Evolutionary conservation across 2,888 invertebrate species (phyloP).

Genomic region (Ennomos fuscantarius): DNA sequence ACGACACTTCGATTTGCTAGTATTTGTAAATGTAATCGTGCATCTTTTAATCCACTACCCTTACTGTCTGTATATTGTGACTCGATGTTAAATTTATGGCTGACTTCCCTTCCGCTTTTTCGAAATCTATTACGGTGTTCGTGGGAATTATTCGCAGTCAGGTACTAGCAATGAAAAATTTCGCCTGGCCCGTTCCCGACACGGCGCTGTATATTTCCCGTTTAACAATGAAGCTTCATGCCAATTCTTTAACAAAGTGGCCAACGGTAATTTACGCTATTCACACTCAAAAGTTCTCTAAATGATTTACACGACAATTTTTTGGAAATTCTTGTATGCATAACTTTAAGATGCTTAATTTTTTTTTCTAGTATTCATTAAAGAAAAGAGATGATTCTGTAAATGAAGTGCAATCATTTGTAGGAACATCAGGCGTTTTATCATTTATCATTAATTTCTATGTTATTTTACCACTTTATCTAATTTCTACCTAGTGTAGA

Average conservation of each 20-base stretch:
- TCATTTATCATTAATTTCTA: too few species aligned
- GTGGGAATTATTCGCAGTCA: slow-evolving; percentile 64
- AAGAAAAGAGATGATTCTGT: too few species aligned
- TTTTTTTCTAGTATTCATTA: not conserved
- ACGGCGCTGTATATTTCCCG: slow-evolving; percentile 50
- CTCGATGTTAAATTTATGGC: slow-evolving; percentile 61
- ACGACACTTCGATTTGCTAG: too few species aligned
- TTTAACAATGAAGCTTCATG: slow-evolving; percentile 50
- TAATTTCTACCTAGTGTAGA: too few species aligned
- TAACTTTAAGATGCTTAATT: slow-evolving; percentile 1
- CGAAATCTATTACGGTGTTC: slow-evolving; percentile 70
- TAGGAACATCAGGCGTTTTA: too few species aligned
- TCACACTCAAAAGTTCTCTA: too few species aligned
- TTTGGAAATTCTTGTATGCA: slow-evolving; percentile 8
- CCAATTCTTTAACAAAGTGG: slow-evolving; percentile 39
- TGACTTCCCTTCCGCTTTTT: slow-evolving; percentile 69
- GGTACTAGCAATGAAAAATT: slow-evolving; percentile 63
- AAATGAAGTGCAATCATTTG: too few species aligned
- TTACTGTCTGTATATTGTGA: slow-evolving; percentile 24
- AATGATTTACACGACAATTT: too few species aligned
- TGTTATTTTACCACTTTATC: slow-evolving; percentile 3
- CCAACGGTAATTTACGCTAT: slow-evolving; percentile 18
- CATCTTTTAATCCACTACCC: slow-evolving; percentile 2
- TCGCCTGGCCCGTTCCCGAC: slow-evolving; percentile 45
- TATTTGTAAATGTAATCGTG: too few species aligned